Evolutionary conservation across 2,113 vertebrate genomes (phyloP).

Genomic region (Entosphenus tridentatus): DNA sequence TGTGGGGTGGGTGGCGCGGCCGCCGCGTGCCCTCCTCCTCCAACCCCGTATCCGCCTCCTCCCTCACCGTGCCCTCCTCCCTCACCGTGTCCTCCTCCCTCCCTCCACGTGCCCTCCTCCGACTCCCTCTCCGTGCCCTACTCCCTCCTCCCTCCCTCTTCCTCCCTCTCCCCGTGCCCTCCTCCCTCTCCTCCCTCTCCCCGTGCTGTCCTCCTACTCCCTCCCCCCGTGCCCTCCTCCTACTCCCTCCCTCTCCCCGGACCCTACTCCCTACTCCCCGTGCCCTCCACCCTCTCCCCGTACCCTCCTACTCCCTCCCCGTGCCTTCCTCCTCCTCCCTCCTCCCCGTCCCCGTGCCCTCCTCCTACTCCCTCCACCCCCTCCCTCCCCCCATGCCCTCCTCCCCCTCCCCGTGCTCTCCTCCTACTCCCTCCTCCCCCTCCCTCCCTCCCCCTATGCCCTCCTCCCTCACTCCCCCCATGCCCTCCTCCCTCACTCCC

Average conservation of each 20-base stretch:
- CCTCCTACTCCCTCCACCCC: neutral
- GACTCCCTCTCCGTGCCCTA: neutral
- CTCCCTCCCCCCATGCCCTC: neutral
- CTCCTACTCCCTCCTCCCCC: neutral
- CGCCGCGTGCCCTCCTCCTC: too few relatives aligned
- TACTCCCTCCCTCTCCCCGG: neutral
- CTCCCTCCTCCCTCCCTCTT: neutral
- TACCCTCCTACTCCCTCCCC: constrained; percentile 4
- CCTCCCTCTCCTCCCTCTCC: neutral
- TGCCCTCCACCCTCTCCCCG: neutral
- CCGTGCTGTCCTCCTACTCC: constrained; percentile 6
- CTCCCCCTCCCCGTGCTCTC: neutral
- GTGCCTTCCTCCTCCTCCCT: constrained; percentile 9
- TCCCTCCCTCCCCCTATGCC: neutral
- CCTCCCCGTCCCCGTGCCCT: neutral
- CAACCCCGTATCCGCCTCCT: too few relatives aligned
- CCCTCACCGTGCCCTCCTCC: too few relatives aligned
- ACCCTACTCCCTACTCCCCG: neutral
- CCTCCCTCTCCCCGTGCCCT: constrained; percentile 10
- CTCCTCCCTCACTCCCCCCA: neutral
- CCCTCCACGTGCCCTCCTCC: too few relatives aligned
- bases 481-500: neutral
- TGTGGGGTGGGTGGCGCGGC: too few relatives aligned
- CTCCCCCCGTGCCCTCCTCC: neutral
- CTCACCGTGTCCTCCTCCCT: too few relatives aligned